Base-by-base conservation (phyloP, 2,113 vertebrate genomes). In the Aythya baeri region DNA sequence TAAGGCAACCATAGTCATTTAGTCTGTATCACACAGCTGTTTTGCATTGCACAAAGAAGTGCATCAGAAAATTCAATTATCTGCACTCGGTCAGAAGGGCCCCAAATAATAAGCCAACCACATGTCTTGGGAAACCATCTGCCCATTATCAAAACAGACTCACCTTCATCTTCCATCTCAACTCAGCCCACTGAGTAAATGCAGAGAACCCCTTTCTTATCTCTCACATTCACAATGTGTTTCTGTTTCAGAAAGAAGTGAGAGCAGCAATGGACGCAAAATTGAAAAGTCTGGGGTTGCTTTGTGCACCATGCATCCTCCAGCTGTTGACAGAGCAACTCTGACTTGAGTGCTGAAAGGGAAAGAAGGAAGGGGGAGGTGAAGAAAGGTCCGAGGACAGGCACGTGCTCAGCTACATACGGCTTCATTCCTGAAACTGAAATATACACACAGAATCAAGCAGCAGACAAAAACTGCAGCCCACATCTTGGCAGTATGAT, bases 161-260 rank as follows among this genome's bases (percentile, higher is more conserved):
- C 12, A 41, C 9, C 11, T 34, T 83, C 26, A 31, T 66, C 25
- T 43, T 52, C 44, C 5, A 50, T 10, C 49, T 57, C 66, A 43
- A 22, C 27, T 78, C 73, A 68, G 18, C 7, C 16, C 12, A 20
- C 0, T 0, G 7, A 9, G 20, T 79, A 89, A 88, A 55, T 2
- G 6, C 38, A 68, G 31, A 71, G 34, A 57, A 73, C 11, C 20
- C 21, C 27, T 72, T 49, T 61, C 41, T 57, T 17, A 38, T 78
- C 27, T 62, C 17, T 75, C 14, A 55, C 6, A 2, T 63, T 86
- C 41, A 54, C 11, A 52, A 4, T 3, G 3, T 44, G 17, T 76
- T 95, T 94, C 68, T 92, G 23, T 97, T 97, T 90, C 94, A 96
- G 96, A 62, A 86, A 87, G 21, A 54, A 61, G 17, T 4, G 5